Evolutionary conservation across 2,113 vertebrate genomes (phyloP), one percentile per base, ranked within the genome.

Genomic region (Ondatra zibethicus): DNA sequence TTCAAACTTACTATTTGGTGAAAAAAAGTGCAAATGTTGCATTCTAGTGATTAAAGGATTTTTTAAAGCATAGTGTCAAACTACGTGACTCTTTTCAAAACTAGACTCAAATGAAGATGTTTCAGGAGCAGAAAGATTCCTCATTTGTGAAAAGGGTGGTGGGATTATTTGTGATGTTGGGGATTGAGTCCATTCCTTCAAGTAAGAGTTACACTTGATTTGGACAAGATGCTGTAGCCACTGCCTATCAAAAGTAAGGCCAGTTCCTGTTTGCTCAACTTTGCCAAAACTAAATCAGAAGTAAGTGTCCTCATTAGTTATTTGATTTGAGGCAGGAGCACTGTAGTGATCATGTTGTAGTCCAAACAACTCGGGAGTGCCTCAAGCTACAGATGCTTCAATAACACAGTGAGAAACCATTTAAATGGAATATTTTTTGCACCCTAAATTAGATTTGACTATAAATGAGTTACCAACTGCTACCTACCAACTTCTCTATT

Each of bases 1-100:
- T 25, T 93, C 96, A 86, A 91, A 87, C 52, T 78, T 89, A 81
- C 39, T 77, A 94, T 65, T 93, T 85, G 84, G 78, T 80, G 88
- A 92, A 91, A 58, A 90, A 50, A 95, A 92, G 11, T 85, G 4
- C 89, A 61, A 39, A 5, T 90, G 50, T 50, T 96, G 21, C 70
- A 87, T 86, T 96, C 66, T 63, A 94, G 65, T 86, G 33, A 90
- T 78, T 92, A 92, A 58, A 58, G 58, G 58, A 21, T 58, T 50
- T 82, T 82, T 58, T 17, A 63, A 33, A 47, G 8, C 61, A 10
- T 45, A 39, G 29, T 47, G 47, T 42, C 58, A 47, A 81, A 58
- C 33, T 66, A 66, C 25, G 16, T 29, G 52, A 77, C 25, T 63
- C n/a, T 78, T 29, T 16, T 77, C 25, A 85, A 42, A 39, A 31